Evolutionary conservation across 2,113 vertebrate species (phyloP).

Genomic region (Chloroceryle aenea): DNA sequence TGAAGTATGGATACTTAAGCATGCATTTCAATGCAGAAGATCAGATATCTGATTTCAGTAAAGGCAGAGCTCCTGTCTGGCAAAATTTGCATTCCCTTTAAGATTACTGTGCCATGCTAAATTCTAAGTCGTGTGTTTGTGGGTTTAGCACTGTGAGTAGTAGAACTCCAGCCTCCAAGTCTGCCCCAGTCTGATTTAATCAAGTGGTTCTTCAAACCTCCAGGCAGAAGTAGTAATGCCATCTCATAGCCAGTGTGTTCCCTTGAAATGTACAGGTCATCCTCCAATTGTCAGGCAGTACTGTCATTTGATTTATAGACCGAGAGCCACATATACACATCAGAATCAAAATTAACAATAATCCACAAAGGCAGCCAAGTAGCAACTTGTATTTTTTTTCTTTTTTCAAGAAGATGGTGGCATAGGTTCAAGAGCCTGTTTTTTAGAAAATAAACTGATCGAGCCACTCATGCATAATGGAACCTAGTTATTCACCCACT

Average conservation of each 20-base stretch:
- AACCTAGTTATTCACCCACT: not conserved
- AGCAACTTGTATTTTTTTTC: not conserved
- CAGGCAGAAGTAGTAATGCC: not conserved
- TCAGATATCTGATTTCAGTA: not conserved
- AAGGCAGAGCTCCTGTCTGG: not conserved
- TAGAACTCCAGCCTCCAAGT: not conserved
- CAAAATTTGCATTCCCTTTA: not conserved
- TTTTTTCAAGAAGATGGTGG: not conserved
- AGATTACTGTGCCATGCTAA: not conserved
- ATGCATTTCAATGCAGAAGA: not conserved
- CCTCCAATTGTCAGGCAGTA: not conserved
- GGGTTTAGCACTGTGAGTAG: not conserved
- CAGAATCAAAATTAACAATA: not conserved
- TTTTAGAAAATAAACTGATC: not conserved
- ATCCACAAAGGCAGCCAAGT: not conserved
- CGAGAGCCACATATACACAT: not conserved
- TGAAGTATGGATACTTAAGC: not conserved
- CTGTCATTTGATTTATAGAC: not conserved
- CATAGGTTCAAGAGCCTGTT: not conserved
- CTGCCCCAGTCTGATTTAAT: not conserved
- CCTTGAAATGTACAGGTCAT: not conserved
- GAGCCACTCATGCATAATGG: not conserved
- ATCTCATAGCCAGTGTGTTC: not conserved
- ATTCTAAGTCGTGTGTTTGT: not conserved
- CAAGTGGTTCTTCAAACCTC: not conserved